Base-by-base conservation (phyloP, 2,113 vertebrate genomes). In the Ifrita kowaldi region DNA sequence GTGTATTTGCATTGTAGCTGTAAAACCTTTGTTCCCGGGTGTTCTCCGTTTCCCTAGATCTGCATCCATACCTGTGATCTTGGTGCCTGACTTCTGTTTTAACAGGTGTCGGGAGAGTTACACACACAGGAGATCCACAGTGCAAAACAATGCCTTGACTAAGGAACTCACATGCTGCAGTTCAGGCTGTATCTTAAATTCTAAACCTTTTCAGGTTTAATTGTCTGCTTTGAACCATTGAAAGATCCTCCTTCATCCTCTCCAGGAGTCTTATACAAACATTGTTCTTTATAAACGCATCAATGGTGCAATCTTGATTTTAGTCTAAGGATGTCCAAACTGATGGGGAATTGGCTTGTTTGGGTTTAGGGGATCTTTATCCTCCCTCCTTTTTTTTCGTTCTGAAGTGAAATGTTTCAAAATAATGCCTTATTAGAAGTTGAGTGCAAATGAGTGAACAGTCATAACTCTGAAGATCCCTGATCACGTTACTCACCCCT, bases 391-490 rank as follows among this genome's bases (percentile, higher is more conserved):
- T 63, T 85, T 63, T 63, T 59, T 73, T 39, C 19, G 1, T 60
- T 74, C 49, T 47, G 32, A 50, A 76, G 37, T 37, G 3, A 84
- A 74, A 16, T 32, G 7, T 70, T 94, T 91, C n/a, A 52, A 24
- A 89, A 53, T 47, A 84, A 8, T 1, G 0, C 17, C 2, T 0
- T 57, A 15, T 53, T 46, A 39, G 64, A 53, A 14, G 13, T 4
- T 59, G 42, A 55, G 59, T 59, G 39, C 18, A 62, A 81, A 21
- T 49, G 23, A 79, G 23, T 10, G 60, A 91, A 78, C 20, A 46
- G 28, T 65, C 9, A 2, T 41, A 84, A 65, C 32, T 71, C 35
- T 74, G 52, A 67, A 62, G 60, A 30, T 7, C 11, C 6, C 30
- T 33, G 33, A 10, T 35, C n/a, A 32, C 28, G 6, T 84, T 84